Evolutionary conservation across 2,797 vertebrate genomes (phyloP), one percentile per base, ranked within the genome.

Genomic region (Micromesistius poutassou): DNA sequence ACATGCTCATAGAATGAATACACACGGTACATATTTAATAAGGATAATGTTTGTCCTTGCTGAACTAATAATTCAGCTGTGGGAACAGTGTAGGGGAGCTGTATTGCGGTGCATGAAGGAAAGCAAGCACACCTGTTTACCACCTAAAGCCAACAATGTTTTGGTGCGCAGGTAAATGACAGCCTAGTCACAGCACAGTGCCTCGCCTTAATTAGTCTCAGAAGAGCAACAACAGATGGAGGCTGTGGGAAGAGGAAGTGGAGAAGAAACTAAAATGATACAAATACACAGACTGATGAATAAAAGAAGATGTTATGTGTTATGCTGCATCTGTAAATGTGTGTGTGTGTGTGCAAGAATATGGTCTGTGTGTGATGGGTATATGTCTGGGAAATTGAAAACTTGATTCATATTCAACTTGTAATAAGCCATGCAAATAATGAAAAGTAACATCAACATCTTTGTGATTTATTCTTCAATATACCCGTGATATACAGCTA

Each of bases 191-290:
- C 92, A 93, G 89, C 88, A 92, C 87, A 91, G 87, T 42, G 85
- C 90, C 85, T 81, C 83, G 80, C 81, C 76, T 76, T 93, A 94
- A 94, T 93, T 91, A 92, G 93, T 92, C 91, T 91, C 91, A 42
- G 76, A 90, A 91, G 92, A 89, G 82, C 83, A 87, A 84, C 86
- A 89, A 78, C 93, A 94, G 92, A 93, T 92, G 92, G 88, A 83
- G 78, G 76, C 74, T 87, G n/a, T 9, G 81, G 80, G 79, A 36
- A 79, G 72, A 74, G 28, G 76, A 76, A 68, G 81, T 83, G 80
- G 31, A 83, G 71, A 71, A 19, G 70, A 30, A 71, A 30, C n/a
- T 9, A 71, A 19, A 33, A 71, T 19, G 30, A 71, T 30, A 71
- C 50, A 74, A 38, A 78, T 22, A 70, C 30, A 78, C 62, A 68